phyloP scores from a whole-genome alignment of 2,888 invertebrate genomes.

The Altica lythri region DNA sequence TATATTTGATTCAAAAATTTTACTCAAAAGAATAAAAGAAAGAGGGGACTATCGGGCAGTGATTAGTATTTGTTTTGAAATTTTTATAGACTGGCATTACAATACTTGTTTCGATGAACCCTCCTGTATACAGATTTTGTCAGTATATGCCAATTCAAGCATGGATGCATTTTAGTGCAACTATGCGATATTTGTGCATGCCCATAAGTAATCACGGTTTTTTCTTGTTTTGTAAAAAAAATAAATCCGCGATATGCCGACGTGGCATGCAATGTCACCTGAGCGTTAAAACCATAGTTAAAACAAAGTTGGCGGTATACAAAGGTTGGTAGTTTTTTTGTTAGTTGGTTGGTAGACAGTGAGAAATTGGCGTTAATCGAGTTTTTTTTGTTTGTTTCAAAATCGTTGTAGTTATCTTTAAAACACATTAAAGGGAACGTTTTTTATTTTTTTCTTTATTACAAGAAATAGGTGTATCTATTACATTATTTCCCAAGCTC shows the following conservation, averaged over 20 bases:
- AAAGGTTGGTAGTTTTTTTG: constrained; percentile 16
- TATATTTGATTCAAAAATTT: too few relatives aligned
- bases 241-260: constrained; percentile 23
- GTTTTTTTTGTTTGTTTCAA: too few relatives aligned
- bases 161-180: constrained; percentile 26
- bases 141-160: constrained; percentile 24
- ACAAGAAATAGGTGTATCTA: too few relatives aligned
- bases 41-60: too few relatives aligned
- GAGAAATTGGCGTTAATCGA: constrained; percentile 13
- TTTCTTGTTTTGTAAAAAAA: constrained; percentile 24
- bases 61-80: too few relatives aligned
- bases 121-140: too few relatives aligned
- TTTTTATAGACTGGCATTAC: not conserved
- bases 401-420: too few relatives aligned
- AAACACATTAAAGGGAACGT: too few relatives aligned
- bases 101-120: not conserved
- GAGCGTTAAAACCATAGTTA: constrained; percentile 28
- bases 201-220: constrained; percentile 21
- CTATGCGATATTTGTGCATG: constrained; percentile 29
- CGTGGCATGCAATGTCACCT: constrained; percentile 28
- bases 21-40: too few relatives aligned
- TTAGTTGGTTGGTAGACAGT: constrained; percentile 12
- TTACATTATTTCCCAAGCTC: too few relatives aligned
- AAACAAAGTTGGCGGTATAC: constrained; percentile 24
- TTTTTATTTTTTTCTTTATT: too few relatives aligned